Conservation (phyloP, 2,113 vertebrate genomes). For the Ciconia boyciana region DNA sequence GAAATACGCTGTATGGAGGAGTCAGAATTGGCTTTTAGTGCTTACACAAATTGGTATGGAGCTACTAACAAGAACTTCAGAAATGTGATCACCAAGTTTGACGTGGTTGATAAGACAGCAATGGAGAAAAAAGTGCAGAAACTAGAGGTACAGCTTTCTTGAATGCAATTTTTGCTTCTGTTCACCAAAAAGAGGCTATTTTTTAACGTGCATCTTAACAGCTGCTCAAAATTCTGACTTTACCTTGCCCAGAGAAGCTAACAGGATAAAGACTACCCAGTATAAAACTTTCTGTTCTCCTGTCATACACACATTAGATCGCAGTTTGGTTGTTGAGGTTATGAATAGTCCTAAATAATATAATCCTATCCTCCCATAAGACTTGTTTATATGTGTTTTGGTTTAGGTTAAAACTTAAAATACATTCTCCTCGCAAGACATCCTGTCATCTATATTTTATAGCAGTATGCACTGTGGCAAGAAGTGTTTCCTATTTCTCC, state of each 20-base stretch:
- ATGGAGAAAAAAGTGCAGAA: constrained; percentile 91
- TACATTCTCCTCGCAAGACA: background rate
- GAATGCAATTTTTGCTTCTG: background rate
- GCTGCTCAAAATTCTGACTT: background rate
- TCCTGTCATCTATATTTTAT: background rate
- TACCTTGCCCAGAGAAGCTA: background rate
- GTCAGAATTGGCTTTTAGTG: constrained; percentile 80
- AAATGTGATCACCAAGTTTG: constrained; percentile 73
- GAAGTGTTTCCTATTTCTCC: background rate
- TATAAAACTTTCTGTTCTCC: background rate
- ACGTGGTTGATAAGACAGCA: constrained; percentile 77
- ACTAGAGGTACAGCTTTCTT: constrained; percentile 81
- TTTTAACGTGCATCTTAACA: background rate
- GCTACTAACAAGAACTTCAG: constrained; percentile 83
- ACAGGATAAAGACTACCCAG: background rate
- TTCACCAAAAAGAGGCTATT: background rate
- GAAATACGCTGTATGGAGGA: constrained; percentile 88
- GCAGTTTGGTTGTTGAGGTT: background rate
- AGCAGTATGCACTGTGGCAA: background rate
- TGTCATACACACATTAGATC: background rate
- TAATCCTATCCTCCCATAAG: background rate
- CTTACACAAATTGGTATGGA: constrained; percentile 87
- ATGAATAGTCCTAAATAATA: background rate
- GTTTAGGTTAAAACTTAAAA: background rate
- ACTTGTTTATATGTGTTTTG: background rate